phyloP scores from a whole-genome alignment of 1,140 invertebrate genomes.

The Cheumatopsyche charites region DNA sequence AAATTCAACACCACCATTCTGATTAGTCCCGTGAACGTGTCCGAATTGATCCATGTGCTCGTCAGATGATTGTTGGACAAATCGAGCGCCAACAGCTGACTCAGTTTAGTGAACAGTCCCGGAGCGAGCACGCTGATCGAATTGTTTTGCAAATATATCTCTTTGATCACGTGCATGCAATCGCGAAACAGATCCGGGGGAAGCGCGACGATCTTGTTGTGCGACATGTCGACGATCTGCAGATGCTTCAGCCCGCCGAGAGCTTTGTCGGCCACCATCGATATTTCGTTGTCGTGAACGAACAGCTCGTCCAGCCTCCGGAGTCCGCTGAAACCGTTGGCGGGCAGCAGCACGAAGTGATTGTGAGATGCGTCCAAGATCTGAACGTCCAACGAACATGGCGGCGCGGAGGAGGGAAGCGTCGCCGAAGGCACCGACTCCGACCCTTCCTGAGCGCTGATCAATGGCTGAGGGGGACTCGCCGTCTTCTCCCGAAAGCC shows the following conservation, averaged over 20 bases:
- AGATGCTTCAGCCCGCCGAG: constrained; percentile 77
- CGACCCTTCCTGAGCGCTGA: constrained; percentile 65
- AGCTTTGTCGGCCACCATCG: constrained; percentile 82
- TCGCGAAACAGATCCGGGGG: constrained; percentile 85
- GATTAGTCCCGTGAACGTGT: constrained; percentile 85
- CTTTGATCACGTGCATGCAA: constrained; percentile 76
- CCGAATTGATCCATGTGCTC: constrained; percentile 79
- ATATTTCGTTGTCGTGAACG: constrained; percentile 84
- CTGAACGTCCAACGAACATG: constrained; percentile 80
- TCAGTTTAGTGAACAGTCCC: constrained; percentile 80
- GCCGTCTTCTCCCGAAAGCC: constrained; percentile 69
- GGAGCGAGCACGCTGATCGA: constrained; percentile 81
- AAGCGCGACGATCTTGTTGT: constrained; percentile 85
- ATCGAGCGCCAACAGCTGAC: constrained; percentile 84
- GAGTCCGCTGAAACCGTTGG: constrained; percentile 78
- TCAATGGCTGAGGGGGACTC: constrained; percentile 64
- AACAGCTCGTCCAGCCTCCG: constrained; percentile 76
- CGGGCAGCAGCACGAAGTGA: constrained; percentile 80
- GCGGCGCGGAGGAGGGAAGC: constrained; percentile 56
- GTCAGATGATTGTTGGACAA: constrained; percentile 86
- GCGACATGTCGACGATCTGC: constrained; percentile 82
- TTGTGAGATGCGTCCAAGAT: constrained; percentile 84
- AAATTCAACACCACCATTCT: constrained; percentile 84
- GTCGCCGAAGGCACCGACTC: constrained; percentile 54
- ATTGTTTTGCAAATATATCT: constrained; percentile 88